These are phyloP conservation scores for Adelosebastes latens DNA, from an alignment of 2,797 vertebrate genomes.

Conservation along the genomic window DNA sequence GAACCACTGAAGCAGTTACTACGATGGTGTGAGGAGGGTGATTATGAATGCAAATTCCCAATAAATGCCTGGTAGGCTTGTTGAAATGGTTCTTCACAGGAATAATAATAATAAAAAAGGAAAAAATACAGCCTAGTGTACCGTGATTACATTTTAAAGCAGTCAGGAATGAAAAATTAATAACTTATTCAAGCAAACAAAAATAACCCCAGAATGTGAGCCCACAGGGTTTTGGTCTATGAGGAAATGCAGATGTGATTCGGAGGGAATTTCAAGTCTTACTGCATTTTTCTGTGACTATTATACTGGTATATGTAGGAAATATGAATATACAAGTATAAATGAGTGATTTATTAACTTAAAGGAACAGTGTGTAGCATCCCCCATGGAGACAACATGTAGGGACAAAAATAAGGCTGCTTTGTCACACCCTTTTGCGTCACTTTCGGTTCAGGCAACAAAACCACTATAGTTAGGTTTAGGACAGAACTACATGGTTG, in stretches of 20 bases:
- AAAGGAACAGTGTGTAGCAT: no score
- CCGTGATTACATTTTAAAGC: slow-evolving; percentile 64
- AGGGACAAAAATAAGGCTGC: no score
- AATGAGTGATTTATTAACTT: neutral
- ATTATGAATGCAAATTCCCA: slow-evolving; percentile 74
- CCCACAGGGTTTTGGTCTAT: slow-evolving; percentile 16
- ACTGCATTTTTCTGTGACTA: neutral
- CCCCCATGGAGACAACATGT: rapidly evolving
- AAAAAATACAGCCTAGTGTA: slow-evolving; percentile 14
- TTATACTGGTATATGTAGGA: neutral
- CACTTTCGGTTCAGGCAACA: no score
- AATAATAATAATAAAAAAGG: slow-evolving; percentile 14
- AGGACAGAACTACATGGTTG: no score
- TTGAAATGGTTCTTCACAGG: slow-evolving; percentile 54
- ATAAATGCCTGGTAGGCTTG: slow-evolving; percentile 62
- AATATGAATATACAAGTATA: neutral
- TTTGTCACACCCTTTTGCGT: no score
- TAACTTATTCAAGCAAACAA: slow-evolving; percentile 70
- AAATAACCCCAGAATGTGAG: slow-evolving; percentile 44
- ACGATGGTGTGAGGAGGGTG: slow-evolving; percentile 22
- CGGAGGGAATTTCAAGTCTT: neutral
- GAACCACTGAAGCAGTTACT: slow-evolving; percentile 36
- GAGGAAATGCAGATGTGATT: slow-evolving; percentile 28
- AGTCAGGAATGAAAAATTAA: slow-evolving; percentile 58
- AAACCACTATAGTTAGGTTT: no score